phyloP scores from a whole-genome alignment of 1,140 invertebrate species.

The Caerostris darwini region DNA sequence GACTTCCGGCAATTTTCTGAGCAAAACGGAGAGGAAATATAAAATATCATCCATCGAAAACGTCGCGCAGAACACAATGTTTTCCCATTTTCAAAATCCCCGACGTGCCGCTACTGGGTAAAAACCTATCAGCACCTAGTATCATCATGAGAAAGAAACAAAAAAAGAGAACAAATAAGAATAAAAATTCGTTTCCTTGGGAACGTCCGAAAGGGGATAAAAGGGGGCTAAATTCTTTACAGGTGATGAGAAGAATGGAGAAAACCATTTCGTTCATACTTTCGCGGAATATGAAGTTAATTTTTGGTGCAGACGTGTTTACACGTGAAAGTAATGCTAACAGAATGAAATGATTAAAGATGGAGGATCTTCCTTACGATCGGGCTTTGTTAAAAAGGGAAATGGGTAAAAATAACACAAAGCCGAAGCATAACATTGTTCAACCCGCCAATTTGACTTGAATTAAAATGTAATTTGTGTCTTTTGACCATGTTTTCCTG shows the following conservation, averaged over 20 bases:
- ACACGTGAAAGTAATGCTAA: conserved; percentile 48
- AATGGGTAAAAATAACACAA: too few relatives aligned
- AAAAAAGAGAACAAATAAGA: not conserved
- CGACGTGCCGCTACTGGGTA: conserved; percentile 45
- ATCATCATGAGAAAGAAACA: conserved; percentile 56
- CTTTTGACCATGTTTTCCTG: too few relatives aligned
- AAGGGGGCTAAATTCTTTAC: conserved; percentile 46
- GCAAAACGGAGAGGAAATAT: conserved; percentile 26
- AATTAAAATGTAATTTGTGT: too few relatives aligned
- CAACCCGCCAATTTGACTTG: too few relatives aligned
- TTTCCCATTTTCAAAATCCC: conserved; percentile 52
- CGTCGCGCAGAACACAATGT: conserved; percentile 48
- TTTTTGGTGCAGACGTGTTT: conserved; percentile 44
- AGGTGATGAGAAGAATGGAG: conserved; percentile 49
- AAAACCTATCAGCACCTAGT: conserved; percentile 69
- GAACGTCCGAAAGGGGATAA: conserved; percentile 9
- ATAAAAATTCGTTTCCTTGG: conserved; percentile 55
- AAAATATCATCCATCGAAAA: conserved; percentile 58
- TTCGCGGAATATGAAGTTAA: conserved; percentile 60
- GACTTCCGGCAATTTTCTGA: conserved; percentile 53
- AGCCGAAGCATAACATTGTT: too few relatives aligned
- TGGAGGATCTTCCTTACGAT: not conserved
- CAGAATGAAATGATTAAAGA: conserved; percentile 9
- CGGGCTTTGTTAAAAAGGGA: too few relatives aligned
- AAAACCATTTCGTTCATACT: conserved; percentile 31